Evolutionary conservation across 2,113 vertebrate genomes (phyloP).

Genomic region (Pedetes capensis): DNA sequence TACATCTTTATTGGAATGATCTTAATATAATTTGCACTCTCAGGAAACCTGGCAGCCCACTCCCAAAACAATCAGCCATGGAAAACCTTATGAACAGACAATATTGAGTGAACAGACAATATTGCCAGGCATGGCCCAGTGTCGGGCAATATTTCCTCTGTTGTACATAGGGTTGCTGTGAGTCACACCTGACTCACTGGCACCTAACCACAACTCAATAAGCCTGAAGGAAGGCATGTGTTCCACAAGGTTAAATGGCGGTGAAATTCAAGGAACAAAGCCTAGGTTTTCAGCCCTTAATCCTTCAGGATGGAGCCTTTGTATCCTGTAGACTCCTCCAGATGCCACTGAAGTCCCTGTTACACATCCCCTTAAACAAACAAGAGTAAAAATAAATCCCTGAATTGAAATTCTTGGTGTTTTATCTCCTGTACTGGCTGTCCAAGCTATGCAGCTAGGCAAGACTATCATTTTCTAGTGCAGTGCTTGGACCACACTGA

Average conservation of each 20-base stretch:
- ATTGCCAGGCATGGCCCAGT: too few relatives aligned
- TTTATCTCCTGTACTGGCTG: background rate
- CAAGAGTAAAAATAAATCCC: background rate
- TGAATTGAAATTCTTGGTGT: background rate
- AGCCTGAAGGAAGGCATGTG: background rate
- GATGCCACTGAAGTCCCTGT: background rate
- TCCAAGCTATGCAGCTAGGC: background rate
- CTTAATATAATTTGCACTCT: background rate
- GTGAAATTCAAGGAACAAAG: background rate
- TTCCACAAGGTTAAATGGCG: background rate
- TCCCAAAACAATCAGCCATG: too few relatives aligned
- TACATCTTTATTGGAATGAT: background rate
- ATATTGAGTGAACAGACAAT: too few relatives aligned
- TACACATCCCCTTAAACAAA: fast-evolving
- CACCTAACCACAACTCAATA: too few relatives aligned
- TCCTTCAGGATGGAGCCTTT: background rate
- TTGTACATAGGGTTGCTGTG: too few relatives aligned
- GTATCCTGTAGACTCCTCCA: background rate
- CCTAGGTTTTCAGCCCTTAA: background rate
- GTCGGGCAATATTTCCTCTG: too few relatives aligned
- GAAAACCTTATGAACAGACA: too few relatives aligned
- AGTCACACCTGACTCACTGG: too few relatives aligned
- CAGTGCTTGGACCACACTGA: background rate
- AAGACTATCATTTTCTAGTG: too few relatives aligned
- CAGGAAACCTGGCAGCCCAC: too few relatives aligned